Percentiles rank a stretch among this genome's conserved stretches.
phyloP scores from a whole-genome alignment of 2,113 vertebrate species.

The Montifringilla adamsi region DNA sequence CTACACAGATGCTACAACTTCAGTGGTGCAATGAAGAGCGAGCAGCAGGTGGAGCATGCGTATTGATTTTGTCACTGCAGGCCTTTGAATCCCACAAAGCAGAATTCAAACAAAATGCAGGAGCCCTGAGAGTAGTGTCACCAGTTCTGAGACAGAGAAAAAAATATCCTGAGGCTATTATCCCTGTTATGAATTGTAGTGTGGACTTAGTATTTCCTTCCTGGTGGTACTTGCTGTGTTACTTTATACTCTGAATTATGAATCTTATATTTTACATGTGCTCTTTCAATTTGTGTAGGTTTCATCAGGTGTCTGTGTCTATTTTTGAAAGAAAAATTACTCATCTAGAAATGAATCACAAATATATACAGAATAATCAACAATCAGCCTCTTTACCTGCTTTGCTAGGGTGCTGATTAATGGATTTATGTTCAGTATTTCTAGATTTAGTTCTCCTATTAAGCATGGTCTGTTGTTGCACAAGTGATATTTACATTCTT shows the following conservation, averaged over 20 bases:
- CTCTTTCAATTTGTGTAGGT: not conserved
- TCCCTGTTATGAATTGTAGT: not conserved
- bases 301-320: not conserved
- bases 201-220: not conserved
- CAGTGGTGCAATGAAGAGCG: not conserved
- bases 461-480: not conserved
- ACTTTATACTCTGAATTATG: not conserved
- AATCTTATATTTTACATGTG: not conserved
- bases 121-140: not conserved
- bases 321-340: not conserved
- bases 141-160: not conserved
- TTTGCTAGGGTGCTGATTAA: not conserved
- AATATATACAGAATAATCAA: not conserved
- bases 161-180: not conserved
- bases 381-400: not conserved
- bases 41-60: not conserved
- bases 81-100: not conserved
- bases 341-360: not conserved
- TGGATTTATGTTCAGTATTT: not conserved
- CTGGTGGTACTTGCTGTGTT: not conserved
- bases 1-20: not conserved
- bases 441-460: not conserved
- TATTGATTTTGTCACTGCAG: conserved; percentile 26
- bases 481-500: not conserved
- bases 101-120: not conserved